Evolutionary conservation across 2,888 invertebrate genomes (phyloP).

Genomic region (Orthosia cruda): DNA sequence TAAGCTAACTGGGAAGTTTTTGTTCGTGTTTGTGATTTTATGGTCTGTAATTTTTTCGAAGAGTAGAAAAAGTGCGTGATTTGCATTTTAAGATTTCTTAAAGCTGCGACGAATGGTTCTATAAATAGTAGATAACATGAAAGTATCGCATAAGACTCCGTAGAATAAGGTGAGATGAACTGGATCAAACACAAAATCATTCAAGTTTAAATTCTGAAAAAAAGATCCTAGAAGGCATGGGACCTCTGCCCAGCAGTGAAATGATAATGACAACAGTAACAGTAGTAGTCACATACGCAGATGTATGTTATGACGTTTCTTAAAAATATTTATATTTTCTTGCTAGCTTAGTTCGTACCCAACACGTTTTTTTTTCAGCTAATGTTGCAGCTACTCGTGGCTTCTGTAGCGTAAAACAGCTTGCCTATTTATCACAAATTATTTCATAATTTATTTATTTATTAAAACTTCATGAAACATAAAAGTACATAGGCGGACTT

Average conservation of each 20-base stretch:
- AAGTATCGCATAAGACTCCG: background rate
- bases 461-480: too few relatives aligned
- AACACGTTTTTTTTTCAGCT: background rate
- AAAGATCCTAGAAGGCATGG: too few relatives aligned
- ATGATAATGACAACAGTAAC: too few relatives aligned
- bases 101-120: background rate
- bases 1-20: conserved; percentile 5
- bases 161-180: background rate
- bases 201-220: too few relatives aligned
- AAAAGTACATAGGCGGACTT: too few relatives aligned
- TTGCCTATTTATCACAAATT: background rate
- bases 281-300: too few relatives aligned
- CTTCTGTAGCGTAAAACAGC: background rate
- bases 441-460: too few relatives aligned
- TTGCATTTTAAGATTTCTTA: background rate
- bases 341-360: too few relatives aligned
- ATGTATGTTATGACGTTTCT: too few relatives aligned
- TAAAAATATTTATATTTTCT: too few relatives aligned
- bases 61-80: background rate
- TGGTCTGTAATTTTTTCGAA: background rate
- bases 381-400: too few relatives aligned
- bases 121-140: background rate
- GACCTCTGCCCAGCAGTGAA: too few relatives aligned
- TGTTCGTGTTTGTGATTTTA: conserved; percentile 9
- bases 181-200: background rate